Base-by-base conservation (phyloP, 2,113 vertebrate genomes). In the Vidua chalybeata region DNA sequence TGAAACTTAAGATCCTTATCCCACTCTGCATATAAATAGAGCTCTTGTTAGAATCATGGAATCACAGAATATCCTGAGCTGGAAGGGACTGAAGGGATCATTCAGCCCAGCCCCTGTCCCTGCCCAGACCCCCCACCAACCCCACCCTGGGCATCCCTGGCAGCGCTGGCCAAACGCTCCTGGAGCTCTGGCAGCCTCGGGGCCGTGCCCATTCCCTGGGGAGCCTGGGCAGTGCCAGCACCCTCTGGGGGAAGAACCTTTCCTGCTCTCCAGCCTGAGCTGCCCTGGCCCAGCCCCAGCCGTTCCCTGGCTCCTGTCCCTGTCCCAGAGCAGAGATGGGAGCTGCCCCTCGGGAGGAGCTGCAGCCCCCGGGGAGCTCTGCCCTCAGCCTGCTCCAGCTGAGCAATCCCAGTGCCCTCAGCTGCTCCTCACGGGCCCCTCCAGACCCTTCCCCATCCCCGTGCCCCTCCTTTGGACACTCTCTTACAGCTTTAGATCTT, bases 81-180 rank as follows among this genome's bases (percentile, higher is more conserved):
- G 28, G 27, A 10, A 6, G 33, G 26, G 15, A 21, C 35, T 0
- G 0, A 0, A 0, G 1, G 21, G 43, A 23, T 19, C 21, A 59
- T 0, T 11, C 2, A 35, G 4, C 1, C 0, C 41, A 8, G 0
- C 18, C 0, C 48, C 52, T 16, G 24, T 3, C 46, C 63, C 54
- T 68, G 73, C 63, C 1, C 73, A 77, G 73, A 35, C 31, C 2
- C 45, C 41, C 72, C 71, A 54, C 6, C 30, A 43, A 3, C 1
- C 28, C 51, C 82, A 31, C 3, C 81, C 49, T 84, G 51, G 1
- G 3, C 79, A 83, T 7, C 69, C 71, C 71, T 64, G 71, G 71
- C 35, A 49, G 69, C 2, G 15, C 23, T 63, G 49, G 0, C 59
- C 69, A 64, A 74, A 7, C 9, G 2, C 82, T 41, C 82, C 82